These are phyloP conservation scores for Bilobella aurantiaca DNA, from an alignment of 1,140 invertebrate species.

Conservation along the genomic window DNA sequence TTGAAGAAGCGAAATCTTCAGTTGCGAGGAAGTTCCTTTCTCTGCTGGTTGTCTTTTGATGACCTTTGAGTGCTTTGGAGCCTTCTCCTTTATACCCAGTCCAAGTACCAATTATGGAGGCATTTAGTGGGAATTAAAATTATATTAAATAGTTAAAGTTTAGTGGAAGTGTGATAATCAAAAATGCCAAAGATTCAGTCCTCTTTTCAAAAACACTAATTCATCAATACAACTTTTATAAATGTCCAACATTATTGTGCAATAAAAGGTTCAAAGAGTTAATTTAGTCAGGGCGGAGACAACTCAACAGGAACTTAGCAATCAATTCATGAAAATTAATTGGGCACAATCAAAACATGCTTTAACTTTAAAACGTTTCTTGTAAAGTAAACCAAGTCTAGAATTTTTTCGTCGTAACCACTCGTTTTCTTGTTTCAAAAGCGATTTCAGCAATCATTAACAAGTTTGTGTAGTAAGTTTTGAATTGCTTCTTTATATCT, in stretches of 20 bases:
- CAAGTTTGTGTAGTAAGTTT: too few species aligned
- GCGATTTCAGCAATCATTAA: too few species aligned
- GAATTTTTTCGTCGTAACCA: too few species aligned
- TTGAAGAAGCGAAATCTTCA: not conserved
- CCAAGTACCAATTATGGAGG: not conserved
- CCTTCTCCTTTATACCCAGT: not conserved
- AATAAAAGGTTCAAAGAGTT: not conserved
- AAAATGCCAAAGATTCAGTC: not conserved
- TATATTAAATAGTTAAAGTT: conserved; percentile 3
- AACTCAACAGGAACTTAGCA: not conserved
- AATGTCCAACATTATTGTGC: not conserved
- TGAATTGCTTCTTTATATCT: too few species aligned
- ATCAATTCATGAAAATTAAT: too few species aligned
- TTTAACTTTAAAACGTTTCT: too few species aligned
- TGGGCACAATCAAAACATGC: not conserved
- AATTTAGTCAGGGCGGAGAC: not conserved
- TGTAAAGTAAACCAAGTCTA: too few species aligned
- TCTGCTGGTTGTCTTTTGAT: not conserved
- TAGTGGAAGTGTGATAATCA: conserved; percentile 2
- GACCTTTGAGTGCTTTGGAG: not conserved
- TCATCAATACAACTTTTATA: not conserved
- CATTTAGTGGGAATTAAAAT: not conserved
- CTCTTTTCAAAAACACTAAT: not conserved
- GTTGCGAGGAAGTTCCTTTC: not conserved
- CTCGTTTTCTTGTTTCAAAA: too few species aligned